Conservation (phyloP, 2,888 invertebrate species). For the Aphidoletes aphidimyza region DNA sequence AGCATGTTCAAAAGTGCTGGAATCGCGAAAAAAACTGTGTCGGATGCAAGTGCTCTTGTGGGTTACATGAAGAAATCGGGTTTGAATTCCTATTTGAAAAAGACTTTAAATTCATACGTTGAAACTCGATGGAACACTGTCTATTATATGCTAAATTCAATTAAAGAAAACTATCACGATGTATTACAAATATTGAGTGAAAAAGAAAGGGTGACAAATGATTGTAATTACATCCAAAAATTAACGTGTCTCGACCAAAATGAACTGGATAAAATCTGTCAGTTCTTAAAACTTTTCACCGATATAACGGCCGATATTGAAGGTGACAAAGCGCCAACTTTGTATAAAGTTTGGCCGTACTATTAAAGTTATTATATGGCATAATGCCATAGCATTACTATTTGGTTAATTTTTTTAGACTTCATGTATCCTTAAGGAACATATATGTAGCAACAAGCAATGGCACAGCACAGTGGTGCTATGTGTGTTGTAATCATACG, state of each 20-base stretch:
- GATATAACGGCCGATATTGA: background rate
- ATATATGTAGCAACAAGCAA: too few species aligned
- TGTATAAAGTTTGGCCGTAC: background rate
- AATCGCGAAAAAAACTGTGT: background rate
- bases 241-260: background rate
- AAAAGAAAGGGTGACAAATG: background rate
- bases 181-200: background rate
- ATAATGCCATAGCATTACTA: too few species aligned
- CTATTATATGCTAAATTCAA: background rate
- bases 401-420: too few species aligned
- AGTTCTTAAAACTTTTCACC: background rate
- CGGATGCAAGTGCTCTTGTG: background rate
- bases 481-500: too few species aligned
- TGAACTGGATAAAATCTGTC: background rate
- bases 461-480: too few species aligned
- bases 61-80: background rate
- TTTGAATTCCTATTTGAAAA: background rate
- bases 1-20: background rate
- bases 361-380: background rate
- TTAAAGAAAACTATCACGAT: background rate
- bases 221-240: background rate
- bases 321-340: background rate
- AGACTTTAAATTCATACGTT: background rate
- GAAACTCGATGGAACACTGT: slow-evolving; percentile 16
- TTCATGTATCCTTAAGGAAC: too few species aligned